Conservation (phyloP, 2,888 invertebrate genomes). For the Tuberolachnus salignus region DNA sequence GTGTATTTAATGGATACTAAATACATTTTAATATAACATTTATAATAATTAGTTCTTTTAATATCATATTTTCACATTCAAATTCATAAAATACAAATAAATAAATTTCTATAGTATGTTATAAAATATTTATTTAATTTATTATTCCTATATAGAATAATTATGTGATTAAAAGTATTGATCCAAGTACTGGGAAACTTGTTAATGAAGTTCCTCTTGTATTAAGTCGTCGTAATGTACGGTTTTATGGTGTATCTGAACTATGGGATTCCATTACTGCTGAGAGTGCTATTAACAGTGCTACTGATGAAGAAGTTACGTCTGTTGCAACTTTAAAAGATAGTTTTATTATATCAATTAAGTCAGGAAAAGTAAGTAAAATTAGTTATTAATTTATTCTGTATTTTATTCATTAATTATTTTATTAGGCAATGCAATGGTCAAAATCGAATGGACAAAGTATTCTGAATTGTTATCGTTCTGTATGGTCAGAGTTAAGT, state of each 20-base stretch:
- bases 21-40: no score
- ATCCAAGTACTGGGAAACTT: slow-evolving; percentile 54
- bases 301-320: slow-evolving; percentile 51
- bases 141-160: slow-evolving; percentile 16
- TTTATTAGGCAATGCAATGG: slow-evolving; percentile 59
- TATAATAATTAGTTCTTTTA: no score
- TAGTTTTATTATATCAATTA: slow-evolving; percentile 50
- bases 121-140: slow-evolving; percentile 3
- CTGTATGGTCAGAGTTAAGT: slow-evolving; percentile 65
- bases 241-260: slow-evolving; percentile 48
- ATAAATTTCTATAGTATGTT: no score
- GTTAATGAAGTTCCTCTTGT: slow-evolving; percentile 52
- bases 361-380: slow-evolving; percentile 47
- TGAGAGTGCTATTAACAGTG: slow-evolving; percentile 53
- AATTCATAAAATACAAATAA: no score
- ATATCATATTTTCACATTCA: no score
- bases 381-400: neutral
- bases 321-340: slow-evolving; percentile 48
- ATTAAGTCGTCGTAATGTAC: slow-evolving; percentile 50
- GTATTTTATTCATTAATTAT: slow-evolving; percentile 59
- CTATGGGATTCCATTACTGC: slow-evolving; percentile 51
- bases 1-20: no score
- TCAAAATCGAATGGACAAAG: slow-evolving; percentile 59
- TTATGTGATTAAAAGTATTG: slow-evolving; percentile 47
- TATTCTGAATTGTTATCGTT: slow-evolving; percentile 41